phyloP scores from a whole-genome alignment of 2,888 invertebrate species.

The Morpho helenor region DNA sequence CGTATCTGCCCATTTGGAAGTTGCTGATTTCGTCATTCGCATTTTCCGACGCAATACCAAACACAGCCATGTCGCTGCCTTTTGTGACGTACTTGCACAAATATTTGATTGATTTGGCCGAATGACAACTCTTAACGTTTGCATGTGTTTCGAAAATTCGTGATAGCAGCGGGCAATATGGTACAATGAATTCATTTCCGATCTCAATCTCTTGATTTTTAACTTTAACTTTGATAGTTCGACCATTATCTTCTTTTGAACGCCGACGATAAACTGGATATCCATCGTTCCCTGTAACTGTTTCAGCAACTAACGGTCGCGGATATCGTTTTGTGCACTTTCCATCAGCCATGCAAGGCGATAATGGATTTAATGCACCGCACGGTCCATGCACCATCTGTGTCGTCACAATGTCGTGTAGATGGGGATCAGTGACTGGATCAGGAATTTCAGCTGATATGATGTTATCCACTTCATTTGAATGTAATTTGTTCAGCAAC shows the following conservation, averaged over 20 bases:
- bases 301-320: constrained; percentile 28
- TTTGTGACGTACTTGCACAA: constrained; percentile 50
- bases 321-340: constrained; percentile 36
- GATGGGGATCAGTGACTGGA: constrained; percentile 27
- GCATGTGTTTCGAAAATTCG: constrained; percentile 27
- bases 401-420: constrained; percentile 37
- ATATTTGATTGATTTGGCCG: constrained; percentile 30
- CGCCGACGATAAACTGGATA: constrained; percentile 30
- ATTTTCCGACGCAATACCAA: constrained; percentile 34
- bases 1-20: constrained; percentile 30
- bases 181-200: constrained; percentile 28
- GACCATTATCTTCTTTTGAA: constrained; percentile 28
- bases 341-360: constrained; percentile 50
- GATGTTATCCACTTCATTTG: constrained; percentile 27
- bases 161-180: constrained; percentile 29
- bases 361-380: constrained; percentile 38
- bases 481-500: constrained; percentile 34
- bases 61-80: constrained; percentile 44
- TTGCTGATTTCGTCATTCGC: constrained; percentile 34
- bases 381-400: constrained; percentile 59
- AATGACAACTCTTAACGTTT: constrained; percentile 31
- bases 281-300: constrained; percentile 32
- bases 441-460: constrained; percentile 29
- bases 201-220: constrained; percentile 26
- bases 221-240: constrained; percentile 27